A percentile compares a stretch with the other conserved stretches of the same genome.
phyloP scores from a whole-genome alignment of 2,888 invertebrate genomes.

The Polylopha cassiicola region DNA sequence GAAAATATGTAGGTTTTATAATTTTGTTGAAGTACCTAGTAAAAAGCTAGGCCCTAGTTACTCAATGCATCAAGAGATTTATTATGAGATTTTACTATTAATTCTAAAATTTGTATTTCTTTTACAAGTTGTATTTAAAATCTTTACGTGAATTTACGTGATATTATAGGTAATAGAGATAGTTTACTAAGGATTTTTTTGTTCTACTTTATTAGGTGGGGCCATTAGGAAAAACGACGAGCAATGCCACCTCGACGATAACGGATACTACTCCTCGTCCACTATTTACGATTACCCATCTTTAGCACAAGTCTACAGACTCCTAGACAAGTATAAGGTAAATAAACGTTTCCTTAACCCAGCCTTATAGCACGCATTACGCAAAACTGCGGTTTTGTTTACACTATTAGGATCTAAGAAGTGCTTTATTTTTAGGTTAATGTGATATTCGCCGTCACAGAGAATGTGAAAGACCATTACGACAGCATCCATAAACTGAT shows the following conservation, averaged over 20 bases:
- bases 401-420: constrained; percentile 17
- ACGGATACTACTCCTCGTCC: constrained; percentile 81
- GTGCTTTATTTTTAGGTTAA: constrained; percentile 76
- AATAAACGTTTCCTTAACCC: constrained; percentile 26
- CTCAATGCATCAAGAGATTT: too few species aligned
- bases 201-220: constrained; percentile 68
- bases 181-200: constrained; percentile 28
- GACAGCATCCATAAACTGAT: constrained; percentile 82
- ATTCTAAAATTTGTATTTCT: too few species aligned
- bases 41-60: too few species aligned
- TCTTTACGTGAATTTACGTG: too few species aligned
- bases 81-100: too few species aligned
- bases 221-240: constrained; percentile 82
- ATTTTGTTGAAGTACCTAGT: too few species aligned
- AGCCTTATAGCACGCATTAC: constrained; percentile 27
- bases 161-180: too few species aligned
- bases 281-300: constrained; percentile 89
- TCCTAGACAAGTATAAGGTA: constrained; percentile 82
- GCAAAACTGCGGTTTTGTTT: constrained; percentile 22
- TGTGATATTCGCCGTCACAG: constrained; percentile 91
- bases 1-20: too few species aligned
- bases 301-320: constrained; percentile 84
- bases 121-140: too few species aligned
- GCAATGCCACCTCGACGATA: constrained; percentile 81
- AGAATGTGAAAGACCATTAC: constrained; percentile 81